phyloP scores from a whole-genome alignment of 2,888 invertebrate genomes.

The Marasmarcha lunaedactyla region DNA sequence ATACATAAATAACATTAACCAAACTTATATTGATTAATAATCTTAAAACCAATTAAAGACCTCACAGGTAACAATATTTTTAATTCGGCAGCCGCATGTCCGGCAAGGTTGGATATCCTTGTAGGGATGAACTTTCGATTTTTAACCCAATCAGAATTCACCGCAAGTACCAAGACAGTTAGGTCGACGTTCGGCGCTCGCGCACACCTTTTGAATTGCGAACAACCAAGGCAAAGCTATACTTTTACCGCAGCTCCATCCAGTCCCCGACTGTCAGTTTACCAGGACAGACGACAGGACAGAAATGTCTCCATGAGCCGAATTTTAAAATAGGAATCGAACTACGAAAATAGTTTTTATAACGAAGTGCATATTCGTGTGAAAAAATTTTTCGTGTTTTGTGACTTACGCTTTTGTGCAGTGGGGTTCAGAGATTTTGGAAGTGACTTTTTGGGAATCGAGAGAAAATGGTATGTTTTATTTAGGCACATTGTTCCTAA shows the following conservation, averaged over 20 bases:
- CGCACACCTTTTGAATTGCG: conserved; percentile 50
- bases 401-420: conserved; percentile 12
- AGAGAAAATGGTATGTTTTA: conserved; percentile 47
- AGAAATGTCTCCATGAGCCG: conserved; percentile 24
- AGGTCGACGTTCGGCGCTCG: conserved; percentile 39
- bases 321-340: conserved; percentile 1
- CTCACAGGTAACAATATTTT: too few species aligned
- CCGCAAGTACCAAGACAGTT: conserved; percentile 57
- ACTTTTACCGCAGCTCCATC: conserved; percentile 44
- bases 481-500: too few species aligned
- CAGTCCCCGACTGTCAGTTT: conserved; percentile 62
- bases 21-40: too few species aligned
- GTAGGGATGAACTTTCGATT: conserved; percentile 25
- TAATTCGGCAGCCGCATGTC: neutral
- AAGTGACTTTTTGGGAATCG: conserved; percentile 29
- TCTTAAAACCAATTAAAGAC: too few species aligned
- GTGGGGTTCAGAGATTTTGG: conserved; percentile 20
- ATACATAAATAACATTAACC: too few species aligned
- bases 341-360: conserved; percentile 24
- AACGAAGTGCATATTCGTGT: conserved; percentile 12
- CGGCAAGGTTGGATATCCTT: neutral
- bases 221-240: conserved; percentile 32
- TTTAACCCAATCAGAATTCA: conserved; percentile 49
- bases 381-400: conserved; percentile 4
- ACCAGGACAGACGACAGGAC: conserved; percentile 52